phyloP scores from a whole-genome alignment of 1,140 invertebrate species.

The Brachionus rotundiformis region DNA sequence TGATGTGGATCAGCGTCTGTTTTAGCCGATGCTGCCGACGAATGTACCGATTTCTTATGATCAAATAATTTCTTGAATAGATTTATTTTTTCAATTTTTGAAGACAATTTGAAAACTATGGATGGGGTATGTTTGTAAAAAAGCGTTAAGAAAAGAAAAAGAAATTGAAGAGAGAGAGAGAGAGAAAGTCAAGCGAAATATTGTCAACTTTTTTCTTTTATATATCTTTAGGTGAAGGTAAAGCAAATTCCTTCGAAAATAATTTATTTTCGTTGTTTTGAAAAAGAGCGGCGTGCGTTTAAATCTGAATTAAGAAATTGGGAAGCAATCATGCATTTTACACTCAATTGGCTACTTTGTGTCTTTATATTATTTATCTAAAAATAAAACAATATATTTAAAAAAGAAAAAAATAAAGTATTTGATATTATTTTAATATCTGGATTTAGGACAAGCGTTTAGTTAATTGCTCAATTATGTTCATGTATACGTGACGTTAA shows the following conservation, averaged over 20 bases:
- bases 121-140: neutral
- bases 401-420: no score
- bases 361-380: neutral
- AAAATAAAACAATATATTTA: no score
- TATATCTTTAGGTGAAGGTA: neutral
- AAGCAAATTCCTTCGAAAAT: neutral
- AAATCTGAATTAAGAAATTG: neutral
- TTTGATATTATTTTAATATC: no score
- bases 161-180: neutral
- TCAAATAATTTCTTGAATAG: conserved; percentile 50
- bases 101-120: conserved; percentile 13
- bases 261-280: neutral
- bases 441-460: neutral
- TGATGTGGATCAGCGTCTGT: neutral
- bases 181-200: neutral
- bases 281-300: neutral
- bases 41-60: conserved; percentile 23
- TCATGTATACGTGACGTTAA: neutral
- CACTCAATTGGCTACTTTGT: neutral
- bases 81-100: conserved; percentile 52
- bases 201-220: neutral
- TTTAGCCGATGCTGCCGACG: neutral
- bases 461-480: neutral
- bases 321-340: neutral
- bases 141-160: neutral